Base-by-base conservation (phyloP, 1,140 invertebrate genomes). In the Drosophila baimaii region DNA sequence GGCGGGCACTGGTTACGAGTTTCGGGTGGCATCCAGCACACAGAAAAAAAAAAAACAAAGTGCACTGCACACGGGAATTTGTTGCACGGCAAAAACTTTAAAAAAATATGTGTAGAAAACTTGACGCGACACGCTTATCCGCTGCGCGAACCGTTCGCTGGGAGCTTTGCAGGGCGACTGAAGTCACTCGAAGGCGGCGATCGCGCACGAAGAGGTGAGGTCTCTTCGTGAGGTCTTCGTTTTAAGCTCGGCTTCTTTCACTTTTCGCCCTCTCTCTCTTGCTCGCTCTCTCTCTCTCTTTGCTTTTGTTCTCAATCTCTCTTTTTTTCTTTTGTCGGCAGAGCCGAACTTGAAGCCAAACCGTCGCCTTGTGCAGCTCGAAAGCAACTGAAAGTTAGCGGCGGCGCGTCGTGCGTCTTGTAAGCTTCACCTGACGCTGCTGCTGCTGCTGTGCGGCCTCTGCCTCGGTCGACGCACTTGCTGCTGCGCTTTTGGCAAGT, bases 301-400 rank as follows among this genome's bases (percentile, higher is more conserved):
- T 44, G 19, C 41, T 47, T 13, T 62, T 23, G 51, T 19, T 27
- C 4, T 59, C 19, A 19, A 13, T 44, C 9, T 75, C 4, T 78
- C 9, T 55, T 51, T 33, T 55, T 51, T 33, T 47, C 47, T 35
- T 37, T 37, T 21, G 54, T 35, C 47, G 29, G 35, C 56, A 41
- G 39, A 51, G 31, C 31, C 49, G n/a, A 72, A 39, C 52, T 54
- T 29, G 35, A 82, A 52, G 49, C 49, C 29, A 33, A 52, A 86
- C 83, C 83, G 83, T 82, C 57, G 83, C 75, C 83, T 81, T 79
- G 76, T 79, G 79, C 79, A 86, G 83, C 83, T 86, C 66, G 72
- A 79, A 88, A 88, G 83, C 83, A 86, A 86, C 83, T 86, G 83
- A 86, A 86, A 88, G 83, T 86, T 79, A 23, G 71, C 43, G 59